phyloP scores from a whole-genome alignment of 2,888 invertebrate genomes.

The Netelia inedita region DNA sequence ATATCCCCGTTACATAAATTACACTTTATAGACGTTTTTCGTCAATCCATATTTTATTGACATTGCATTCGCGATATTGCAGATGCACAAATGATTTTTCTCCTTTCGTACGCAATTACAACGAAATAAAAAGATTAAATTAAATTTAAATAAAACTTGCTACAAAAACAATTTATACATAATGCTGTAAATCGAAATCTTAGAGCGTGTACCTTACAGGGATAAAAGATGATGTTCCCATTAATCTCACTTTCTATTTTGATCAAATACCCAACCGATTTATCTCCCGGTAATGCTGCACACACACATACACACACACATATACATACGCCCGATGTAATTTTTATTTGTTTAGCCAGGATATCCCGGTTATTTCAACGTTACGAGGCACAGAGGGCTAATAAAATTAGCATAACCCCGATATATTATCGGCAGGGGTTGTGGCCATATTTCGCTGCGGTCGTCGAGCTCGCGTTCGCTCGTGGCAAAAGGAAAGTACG shows the following conservation, averaged over 20 bases:
- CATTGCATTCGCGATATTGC: constrained; percentile 27
- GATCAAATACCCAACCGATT: constrained; percentile 53
- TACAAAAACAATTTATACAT: background rate
- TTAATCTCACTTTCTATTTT: constrained; percentile 63
- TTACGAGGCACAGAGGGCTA: constrained; percentile 66
- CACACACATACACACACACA: background rate
- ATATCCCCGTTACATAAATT: constrained; percentile 18
- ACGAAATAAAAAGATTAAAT: too few species aligned
- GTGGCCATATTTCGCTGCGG: constrained; percentile 31
- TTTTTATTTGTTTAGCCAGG: constrained; percentile 59
- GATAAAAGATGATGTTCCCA: constrained; percentile 39
- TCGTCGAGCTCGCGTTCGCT: constrained; percentile 26
- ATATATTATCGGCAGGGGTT: constrained; percentile 74
- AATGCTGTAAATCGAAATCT: background rate
- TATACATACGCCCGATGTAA: background rate
- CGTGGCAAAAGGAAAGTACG: constrained; percentile 51
- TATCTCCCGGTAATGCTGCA: constrained; percentile 23
- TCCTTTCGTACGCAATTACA: background rate
- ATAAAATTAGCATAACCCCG: constrained; percentile 80
- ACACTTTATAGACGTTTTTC: constrained; percentile 23
- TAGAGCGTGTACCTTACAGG: background rate
- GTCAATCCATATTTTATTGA: constrained; percentile 11
- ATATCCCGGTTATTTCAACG: constrained; percentile 45
- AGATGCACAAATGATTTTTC: constrained; percentile 7
- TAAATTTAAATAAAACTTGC: background rate